Evolutionary conservation across 2,113 vertebrate species (phyloP).

Genomic region (Odontesthes bonariensis): DNA sequence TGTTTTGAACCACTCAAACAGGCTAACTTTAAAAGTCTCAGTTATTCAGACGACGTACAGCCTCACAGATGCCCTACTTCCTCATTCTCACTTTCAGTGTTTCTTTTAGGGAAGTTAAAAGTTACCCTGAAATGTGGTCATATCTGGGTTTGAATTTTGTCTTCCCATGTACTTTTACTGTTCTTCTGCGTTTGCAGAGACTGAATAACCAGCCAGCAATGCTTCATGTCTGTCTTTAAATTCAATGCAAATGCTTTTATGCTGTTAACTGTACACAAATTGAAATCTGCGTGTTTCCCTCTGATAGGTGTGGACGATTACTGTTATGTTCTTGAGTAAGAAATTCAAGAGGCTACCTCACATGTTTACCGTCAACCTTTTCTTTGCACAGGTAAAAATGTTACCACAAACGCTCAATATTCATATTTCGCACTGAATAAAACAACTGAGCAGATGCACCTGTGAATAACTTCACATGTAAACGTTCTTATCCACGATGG

Average conservation of each 20-base stretch:
- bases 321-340: slow-evolving; percentile 91
- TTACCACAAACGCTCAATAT: background rate
- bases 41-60: background rate
- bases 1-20: background rate
- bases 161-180: background rate
- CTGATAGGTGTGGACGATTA: slow-evolving; percentile 91
- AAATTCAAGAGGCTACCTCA: slow-evolving; percentile 93
- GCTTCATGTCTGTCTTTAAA: background rate
- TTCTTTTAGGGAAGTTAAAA: slow-evolving; percentile 33
- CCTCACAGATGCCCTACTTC: slow-evolving; percentile 54
- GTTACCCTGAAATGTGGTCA: background rate
- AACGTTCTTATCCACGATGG: background rate
- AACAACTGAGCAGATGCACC: background rate
- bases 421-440: background rate
- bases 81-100: slow-evolving; percentile 43
- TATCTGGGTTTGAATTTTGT: slow-evolving; percentile 2
- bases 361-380: slow-evolving; percentile 91
- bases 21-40: background rate
- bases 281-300: slow-evolving; percentile 2
- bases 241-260: background rate
- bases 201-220: background rate
- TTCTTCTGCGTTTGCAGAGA: background rate
- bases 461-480: background rate
- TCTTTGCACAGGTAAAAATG: slow-evolving; percentile 91
- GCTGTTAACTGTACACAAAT: background rate